These are phyloP conservation scores for Paramormyrops kingsleyae DNA, from an alignment of 2,113 vertebrate species.

Conservation along the genomic window DNA sequence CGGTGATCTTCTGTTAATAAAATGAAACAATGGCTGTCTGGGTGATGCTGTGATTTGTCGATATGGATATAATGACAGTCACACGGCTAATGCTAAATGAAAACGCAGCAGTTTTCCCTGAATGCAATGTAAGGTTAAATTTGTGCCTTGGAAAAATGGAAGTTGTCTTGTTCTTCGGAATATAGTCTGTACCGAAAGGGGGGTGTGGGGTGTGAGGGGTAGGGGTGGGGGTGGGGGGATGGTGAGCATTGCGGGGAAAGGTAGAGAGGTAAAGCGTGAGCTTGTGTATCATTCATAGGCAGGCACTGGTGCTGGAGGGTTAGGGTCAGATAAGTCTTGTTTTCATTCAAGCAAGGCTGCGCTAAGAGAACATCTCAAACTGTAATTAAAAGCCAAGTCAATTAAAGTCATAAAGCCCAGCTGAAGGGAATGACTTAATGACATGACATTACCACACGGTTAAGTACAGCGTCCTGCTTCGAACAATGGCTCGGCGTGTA, in stretches of 20 bases:
- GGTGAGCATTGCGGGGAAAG: background rate
- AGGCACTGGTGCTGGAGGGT: background rate
- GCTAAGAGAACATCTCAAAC: background rate
- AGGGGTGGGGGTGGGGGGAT: background rate
- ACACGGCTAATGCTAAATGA: slow-evolving; percentile 19
- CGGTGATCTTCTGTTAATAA: slow-evolving; percentile 25
- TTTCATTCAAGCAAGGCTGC: background rate
- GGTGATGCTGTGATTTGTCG: slow-evolving; percentile 14
- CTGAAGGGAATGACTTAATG: background rate
- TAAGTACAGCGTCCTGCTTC: background rate
- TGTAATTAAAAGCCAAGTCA: background rate
- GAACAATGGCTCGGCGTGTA: background rate
- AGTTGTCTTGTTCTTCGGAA: background rate
- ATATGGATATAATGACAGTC: slow-evolving; percentile 15
- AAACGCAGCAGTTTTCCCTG: slow-evolving; percentile 1
- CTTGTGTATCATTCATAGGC: background rate
- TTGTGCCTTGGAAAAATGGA: background rate
- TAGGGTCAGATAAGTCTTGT: background rate
- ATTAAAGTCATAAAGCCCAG: background rate
- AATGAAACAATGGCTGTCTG: slow-evolving; percentile 15
- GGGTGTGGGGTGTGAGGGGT: background rate
- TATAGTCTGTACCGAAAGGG: background rate
- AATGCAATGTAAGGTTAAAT: background rate
- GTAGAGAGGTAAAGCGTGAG: background rate
- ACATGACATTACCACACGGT: background rate